phyloP scores from a whole-genome alignment of 2,113 vertebrate genomes.

The Rhagologus leucostigma region DNA sequence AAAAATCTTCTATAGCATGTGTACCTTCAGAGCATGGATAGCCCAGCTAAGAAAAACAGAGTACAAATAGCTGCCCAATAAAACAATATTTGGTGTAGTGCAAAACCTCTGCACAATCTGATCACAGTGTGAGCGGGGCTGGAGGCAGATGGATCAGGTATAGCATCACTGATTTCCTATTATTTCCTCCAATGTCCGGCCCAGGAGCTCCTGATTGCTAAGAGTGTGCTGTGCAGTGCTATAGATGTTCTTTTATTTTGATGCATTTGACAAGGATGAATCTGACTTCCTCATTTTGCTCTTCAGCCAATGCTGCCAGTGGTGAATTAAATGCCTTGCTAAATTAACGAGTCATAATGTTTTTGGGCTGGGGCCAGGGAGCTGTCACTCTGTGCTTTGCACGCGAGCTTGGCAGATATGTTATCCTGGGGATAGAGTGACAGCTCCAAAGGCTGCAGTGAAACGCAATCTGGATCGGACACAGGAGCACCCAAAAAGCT shows the following conservation, averaged over 20 bases:
- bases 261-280: background rate
- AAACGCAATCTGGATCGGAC: background rate
- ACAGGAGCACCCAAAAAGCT: slow-evolving; percentile 9
- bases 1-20: background rate
- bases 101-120: background rate
- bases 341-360: background rate
- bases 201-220: background rate
- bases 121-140: background rate
- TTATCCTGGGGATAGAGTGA: slow-evolving; percentile 19
- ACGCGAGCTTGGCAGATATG: background rate
- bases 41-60: background rate
- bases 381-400: background rate
- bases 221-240: background rate
- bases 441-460: background rate
- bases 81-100: background rate
- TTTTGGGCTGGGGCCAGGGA: background rate
- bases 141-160: background rate
- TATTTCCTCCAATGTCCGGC: background rate
- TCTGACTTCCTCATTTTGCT: background rate
- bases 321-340: background rate
- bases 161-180: background rate
- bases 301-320: background rate
- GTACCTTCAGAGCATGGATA: background rate
- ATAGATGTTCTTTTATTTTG: background rate
- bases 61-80: background rate